phyloP scores from a whole-genome alignment of 2,797 vertebrate species.

The Pogoniulus pusillus region DNA sequence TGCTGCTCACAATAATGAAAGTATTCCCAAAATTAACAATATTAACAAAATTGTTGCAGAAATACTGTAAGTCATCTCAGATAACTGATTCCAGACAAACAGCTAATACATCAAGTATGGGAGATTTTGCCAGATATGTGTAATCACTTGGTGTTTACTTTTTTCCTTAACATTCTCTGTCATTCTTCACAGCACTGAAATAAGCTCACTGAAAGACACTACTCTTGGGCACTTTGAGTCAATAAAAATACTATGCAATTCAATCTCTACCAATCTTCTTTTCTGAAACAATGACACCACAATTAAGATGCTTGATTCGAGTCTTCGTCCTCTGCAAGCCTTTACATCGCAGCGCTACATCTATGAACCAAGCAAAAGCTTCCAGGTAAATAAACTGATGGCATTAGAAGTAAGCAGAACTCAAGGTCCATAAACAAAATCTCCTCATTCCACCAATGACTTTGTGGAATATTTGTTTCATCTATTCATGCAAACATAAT shows the following conservation, averaged over 20 bases:
- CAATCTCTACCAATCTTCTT: neutral
- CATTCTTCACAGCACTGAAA: neutral
- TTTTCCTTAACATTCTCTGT: neutral
- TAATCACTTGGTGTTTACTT: neutral
- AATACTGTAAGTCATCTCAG: neutral
- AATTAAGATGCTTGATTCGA: neutral
- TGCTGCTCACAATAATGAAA: neutral
- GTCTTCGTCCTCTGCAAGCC: neutral
- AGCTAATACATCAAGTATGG: neutral
- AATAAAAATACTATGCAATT: neutral
- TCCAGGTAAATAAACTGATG: neutral
- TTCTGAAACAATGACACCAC: neutral
- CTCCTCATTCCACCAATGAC: neutral
- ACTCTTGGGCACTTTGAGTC: fast-evolving
- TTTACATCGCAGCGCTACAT: neutral
- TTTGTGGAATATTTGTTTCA: neutral
- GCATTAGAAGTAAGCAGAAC: neutral
- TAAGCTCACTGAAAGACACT: neutral
- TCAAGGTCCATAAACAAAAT: neutral
- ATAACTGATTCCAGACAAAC: neutral
- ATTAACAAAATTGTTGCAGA: neutral
- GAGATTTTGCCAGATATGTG: neutral
- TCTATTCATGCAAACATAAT: neutral
- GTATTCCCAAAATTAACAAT: neutral
- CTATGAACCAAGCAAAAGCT: neutral